Conservation (phyloP, 2,113 vertebrate species). For the Ageneiosus marmoratus region DNA sequence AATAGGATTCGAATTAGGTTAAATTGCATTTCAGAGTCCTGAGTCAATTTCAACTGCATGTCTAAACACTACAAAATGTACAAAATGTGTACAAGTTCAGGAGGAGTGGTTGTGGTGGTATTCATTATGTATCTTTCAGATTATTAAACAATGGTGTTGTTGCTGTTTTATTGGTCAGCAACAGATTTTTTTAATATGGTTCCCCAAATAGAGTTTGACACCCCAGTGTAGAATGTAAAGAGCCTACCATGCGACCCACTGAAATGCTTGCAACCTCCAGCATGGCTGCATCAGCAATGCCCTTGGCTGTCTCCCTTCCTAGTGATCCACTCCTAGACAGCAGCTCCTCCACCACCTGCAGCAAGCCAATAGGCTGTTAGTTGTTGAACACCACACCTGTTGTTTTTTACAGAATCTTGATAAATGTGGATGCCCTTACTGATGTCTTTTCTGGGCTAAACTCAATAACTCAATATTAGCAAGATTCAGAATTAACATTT, state of each 20-base stretch:
- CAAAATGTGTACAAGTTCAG: too few relatives aligned
- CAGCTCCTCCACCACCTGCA: conserved; percentile 91
- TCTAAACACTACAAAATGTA: background rate
- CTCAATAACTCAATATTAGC: too few relatives aligned
- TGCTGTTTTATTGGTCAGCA: background rate
- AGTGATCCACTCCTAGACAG: conserved; percentile 84
- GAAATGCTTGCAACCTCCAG: conserved; percentile 93
- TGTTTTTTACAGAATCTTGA: background rate
- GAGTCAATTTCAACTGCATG: too few relatives aligned
- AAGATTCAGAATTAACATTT: too few relatives aligned
- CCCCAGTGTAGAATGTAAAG: background rate
- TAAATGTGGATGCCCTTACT: background rate
- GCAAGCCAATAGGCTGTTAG: background rate
- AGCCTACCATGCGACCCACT: conserved; percentile 86
- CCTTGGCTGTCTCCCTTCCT: conserved; percentile 81
- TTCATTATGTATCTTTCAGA: background rate
- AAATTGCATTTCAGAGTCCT: background rate
- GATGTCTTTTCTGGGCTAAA: background rate
- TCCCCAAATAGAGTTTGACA: background rate
- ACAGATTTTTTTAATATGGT: background rate
- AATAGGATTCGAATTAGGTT: background rate
- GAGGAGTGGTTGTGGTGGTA: too few relatives aligned
- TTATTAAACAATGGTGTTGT: background rate
- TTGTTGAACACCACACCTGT: background rate
- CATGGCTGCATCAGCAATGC: conserved; percentile 96